Conservation (phyloP, 2,888 invertebrate genomes). For the Bombylius discolor region DNA sequence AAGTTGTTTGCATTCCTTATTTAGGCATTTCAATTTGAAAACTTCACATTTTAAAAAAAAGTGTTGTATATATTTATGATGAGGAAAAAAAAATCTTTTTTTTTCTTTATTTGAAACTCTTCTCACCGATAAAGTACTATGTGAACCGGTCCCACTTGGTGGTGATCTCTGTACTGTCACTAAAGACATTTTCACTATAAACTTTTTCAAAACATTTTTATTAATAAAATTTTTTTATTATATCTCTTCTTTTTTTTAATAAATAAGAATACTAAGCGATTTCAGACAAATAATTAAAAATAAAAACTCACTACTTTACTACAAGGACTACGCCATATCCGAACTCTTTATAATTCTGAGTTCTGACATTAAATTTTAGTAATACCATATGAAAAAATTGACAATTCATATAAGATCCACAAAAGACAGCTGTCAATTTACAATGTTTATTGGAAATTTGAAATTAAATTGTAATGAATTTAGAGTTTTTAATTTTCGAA, state of each 20-base stretch:
- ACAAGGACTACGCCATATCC: not conserved
- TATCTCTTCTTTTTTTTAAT: not conserved
- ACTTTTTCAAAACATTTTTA: not conserved
- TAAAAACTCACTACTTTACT: not conserved
- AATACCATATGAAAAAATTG: no score
- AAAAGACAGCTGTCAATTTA: no score
- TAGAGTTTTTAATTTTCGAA: no score
- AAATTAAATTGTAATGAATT: no score
- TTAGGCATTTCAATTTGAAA: not conserved
- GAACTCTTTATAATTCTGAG: no score
- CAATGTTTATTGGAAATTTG: no score
- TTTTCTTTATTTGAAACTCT: not conserved
- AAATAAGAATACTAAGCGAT: not conserved
- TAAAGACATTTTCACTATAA: constrained; percentile 43
- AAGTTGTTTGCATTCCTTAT: not conserved
- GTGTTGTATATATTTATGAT: no score
- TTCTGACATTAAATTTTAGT: no score
- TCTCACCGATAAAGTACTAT: constrained; percentile 36
- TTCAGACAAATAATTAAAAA: not conserved
- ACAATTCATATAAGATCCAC: no score
- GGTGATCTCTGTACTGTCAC: constrained; percentile 62
- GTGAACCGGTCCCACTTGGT: constrained; percentile 51
- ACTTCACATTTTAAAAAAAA: no score
- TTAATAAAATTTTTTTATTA: not conserved
- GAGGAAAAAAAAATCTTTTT: not conserved